These are phyloP conservation scores for Bombycilla garrulus DNA, from an alignment of 2,113 vertebrate species.

Conservation along the genomic window DNA sequence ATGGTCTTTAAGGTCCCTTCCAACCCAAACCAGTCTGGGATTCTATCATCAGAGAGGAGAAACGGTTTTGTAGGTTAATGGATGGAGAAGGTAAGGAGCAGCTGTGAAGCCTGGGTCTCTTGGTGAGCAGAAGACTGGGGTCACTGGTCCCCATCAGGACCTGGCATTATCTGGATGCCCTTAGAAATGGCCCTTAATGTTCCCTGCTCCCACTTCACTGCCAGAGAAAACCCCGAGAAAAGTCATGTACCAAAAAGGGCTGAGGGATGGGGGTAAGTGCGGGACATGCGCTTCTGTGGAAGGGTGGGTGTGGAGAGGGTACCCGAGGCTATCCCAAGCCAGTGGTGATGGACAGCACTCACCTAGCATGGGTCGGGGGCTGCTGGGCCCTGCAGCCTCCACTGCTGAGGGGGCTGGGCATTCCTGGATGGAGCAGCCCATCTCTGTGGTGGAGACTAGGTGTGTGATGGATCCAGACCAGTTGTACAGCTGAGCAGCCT, in stretches of 20 bases:
- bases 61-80: not conserved
- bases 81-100: not conserved
- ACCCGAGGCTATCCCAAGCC: fast-evolving
- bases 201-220: not conserved
- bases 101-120: not conserved
- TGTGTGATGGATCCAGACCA: fast-evolving
- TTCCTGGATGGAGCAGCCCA: fast-evolving
- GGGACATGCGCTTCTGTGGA: fast-evolving
- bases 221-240: not conserved
- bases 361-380: fast-evolving
- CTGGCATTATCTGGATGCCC: not conserved
- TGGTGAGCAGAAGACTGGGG: not conserved
- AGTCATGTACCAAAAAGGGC: not conserved
- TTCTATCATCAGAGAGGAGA: not conserved
- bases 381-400: fast-evolving
- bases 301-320: not conserved
- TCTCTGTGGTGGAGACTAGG: not conserved
- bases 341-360: not conserved
- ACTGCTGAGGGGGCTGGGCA: not conserved
- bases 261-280: not conserved
- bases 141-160: not conserved
- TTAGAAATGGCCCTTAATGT: not conserved
- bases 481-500: not conserved
- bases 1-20: not conserved
- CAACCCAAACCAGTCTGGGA: not conserved